phyloP scores from a whole-genome alignment of 2,888 invertebrate genomes.

The Eledona agricola region DNA sequence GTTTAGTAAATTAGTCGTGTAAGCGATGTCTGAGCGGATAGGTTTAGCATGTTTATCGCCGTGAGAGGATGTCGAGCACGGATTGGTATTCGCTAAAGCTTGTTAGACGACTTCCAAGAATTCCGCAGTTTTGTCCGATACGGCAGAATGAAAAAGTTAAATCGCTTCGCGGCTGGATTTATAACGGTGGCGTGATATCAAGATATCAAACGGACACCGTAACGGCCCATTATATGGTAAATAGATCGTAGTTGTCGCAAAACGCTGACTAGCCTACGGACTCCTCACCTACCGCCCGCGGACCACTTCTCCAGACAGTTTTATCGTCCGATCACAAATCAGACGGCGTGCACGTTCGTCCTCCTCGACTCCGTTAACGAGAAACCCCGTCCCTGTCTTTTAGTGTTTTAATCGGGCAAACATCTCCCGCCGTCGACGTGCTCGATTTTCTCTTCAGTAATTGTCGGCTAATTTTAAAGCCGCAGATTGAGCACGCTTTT shows the following conservation, averaged over 20 bases:
- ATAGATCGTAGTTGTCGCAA: slow-evolving; percentile 46
- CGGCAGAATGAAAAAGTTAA: slow-evolving; percentile 25
- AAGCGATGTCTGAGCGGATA: too few relatives aligned
- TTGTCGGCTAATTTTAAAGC: slow-evolving; percentile 18
- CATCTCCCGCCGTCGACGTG: too few relatives aligned
- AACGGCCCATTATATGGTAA: slow-evolving; percentile 53
- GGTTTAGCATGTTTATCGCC: slow-evolving; percentile 25
- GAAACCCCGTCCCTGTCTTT: slow-evolving; percentile 1
- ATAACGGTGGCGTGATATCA: slow-evolving; percentile 53
- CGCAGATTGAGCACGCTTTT: slow-evolving; percentile 27
- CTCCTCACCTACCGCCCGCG: slow-evolving; percentile 27
- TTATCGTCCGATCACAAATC: slow-evolving; percentile 44
- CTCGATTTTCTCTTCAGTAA: slow-evolving; percentile 24
- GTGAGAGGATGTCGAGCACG: slow-evolving; percentile 21
- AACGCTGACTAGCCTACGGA: slow-evolving; percentile 45
- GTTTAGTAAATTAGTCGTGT: slow-evolving; percentile 17
- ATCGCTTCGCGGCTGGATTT: slow-evolving; percentile 37
- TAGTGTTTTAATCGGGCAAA: too few relatives aligned
- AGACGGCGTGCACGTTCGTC: too few relatives aligned
- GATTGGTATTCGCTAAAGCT: slow-evolving; percentile 26
- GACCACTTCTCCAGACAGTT: slow-evolving; percentile 39
- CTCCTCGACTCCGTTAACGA: too few relatives aligned
- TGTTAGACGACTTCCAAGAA: slow-evolving; percentile 42
- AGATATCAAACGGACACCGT: slow-evolving; percentile 50
- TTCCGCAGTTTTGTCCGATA: slow-evolving; percentile 22